A percentile compares a stretch with the other conserved stretches of the same genome.
These are phyloP conservation scores for Adelphocoris suturalis DNA, from an alignment of 2,888 invertebrate species.

Conservation along the genomic window DNA sequence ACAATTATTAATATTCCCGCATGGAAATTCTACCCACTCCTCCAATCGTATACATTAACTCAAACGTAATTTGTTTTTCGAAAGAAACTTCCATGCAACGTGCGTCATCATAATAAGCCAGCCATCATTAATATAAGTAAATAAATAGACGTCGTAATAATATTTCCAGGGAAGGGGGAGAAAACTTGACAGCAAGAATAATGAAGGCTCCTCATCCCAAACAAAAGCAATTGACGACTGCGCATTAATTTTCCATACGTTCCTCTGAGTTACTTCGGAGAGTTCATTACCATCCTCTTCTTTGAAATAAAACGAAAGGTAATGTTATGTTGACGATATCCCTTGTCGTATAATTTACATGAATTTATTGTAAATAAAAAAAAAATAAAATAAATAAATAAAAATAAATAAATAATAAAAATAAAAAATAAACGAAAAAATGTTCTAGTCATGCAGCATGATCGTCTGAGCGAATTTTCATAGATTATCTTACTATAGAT, in stretches of 20 bases:
- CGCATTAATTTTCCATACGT: slow-evolving; percentile 74
- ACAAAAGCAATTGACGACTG: slow-evolving; percentile 72
- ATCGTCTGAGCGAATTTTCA: no score
- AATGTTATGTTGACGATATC: neutral
- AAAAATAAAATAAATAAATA: no score
- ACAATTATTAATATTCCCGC: no score
- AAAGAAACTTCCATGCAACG: slow-evolving; percentile 45
- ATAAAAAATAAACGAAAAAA: no score
- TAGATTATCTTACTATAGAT: no score
- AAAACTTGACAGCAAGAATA: slow-evolving; percentile 72
- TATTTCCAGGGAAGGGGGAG: slow-evolving; percentile 62
- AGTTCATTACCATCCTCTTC: slow-evolving; percentile 46
- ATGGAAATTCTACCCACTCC: no score
- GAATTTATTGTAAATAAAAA: no score
- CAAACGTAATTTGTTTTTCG: slow-evolving; percentile 36
- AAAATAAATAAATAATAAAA: no score
- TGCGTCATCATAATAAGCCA: slow-evolving; percentile 66
- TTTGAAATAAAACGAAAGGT: slow-evolving; percentile 18
- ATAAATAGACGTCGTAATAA: slow-evolving; percentile 72
- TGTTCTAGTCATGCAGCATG: no score
- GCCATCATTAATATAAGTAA: slow-evolving; percentile 74
- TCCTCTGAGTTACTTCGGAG: slow-evolving; percentile 49
- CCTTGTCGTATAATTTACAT: no score
- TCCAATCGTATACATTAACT: neutral
- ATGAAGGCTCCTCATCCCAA: slow-evolving; percentile 65